Conservation (phyloP, 1,140 invertebrate genomes). For the Nasonia longicornis region DNA sequence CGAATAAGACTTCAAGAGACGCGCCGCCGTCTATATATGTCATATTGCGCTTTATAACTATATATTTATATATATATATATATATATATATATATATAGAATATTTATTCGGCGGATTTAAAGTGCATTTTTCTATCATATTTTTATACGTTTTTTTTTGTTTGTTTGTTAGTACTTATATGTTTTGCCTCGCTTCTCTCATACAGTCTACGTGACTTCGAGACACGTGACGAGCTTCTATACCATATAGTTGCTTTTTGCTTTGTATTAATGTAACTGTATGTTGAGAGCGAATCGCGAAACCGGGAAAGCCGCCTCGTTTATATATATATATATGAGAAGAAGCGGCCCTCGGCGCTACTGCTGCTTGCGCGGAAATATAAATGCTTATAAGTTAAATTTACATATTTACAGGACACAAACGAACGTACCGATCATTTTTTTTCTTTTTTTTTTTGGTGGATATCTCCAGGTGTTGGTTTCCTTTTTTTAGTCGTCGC, state of each 20-base stretch:
- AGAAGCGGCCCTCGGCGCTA: constrained; percentile 8
- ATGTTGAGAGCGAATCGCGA: constrained; percentile 24
- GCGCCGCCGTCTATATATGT: constrained; percentile 22
- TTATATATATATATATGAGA: constrained; percentile 42
- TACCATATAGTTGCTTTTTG: constrained; percentile 8
- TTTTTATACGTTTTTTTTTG: constrained; percentile 30
- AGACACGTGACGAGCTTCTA: constrained; percentile 35
- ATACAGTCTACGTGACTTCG: constrained; percentile 23
- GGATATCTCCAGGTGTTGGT: constrained; percentile 29
- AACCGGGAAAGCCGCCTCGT: not conserved
- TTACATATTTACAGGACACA: constrained; percentile 68
- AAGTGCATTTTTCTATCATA: constrained; percentile 30
- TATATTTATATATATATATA: not conserved
- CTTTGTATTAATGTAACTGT: constrained; percentile 29
- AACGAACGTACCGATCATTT: constrained; percentile 60
- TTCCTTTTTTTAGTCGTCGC: constrained; percentile 39
- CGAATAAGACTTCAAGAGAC: constrained; percentile 48
- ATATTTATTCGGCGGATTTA: constrained; percentile 10
- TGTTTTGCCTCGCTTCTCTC: constrained; percentile 34
- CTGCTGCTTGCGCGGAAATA: constrained; percentile 54
- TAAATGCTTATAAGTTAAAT: constrained; percentile 61
- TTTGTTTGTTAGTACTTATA: constrained; percentile 19
- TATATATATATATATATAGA: not conserved
- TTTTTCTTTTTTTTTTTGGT: constrained; percentile 35
- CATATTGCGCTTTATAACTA: not conserved